A percentile compares a stretch with the other conserved stretches of the same genome.
Evolutionary conservation across 2,888 invertebrate genomes (phyloP).

Genomic region (Koerneria pararmatus): DNA sequence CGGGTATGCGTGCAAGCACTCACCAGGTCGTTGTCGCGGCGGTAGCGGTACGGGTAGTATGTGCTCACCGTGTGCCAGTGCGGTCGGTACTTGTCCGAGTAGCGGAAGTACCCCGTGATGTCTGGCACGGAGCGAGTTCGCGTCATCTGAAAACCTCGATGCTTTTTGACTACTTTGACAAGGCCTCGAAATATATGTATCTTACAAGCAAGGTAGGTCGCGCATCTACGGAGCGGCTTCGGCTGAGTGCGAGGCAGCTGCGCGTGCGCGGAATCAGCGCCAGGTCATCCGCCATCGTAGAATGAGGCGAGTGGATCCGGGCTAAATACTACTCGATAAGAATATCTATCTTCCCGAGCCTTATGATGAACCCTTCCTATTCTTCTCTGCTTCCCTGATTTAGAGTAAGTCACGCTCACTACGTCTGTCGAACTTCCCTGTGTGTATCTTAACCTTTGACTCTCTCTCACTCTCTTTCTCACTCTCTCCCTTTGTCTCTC

Average conservation of each 20-base stretch:
- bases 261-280: too few species aligned
- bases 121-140: constrained; percentile 46
- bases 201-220: not conserved
- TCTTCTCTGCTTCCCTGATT: too few species aligned
- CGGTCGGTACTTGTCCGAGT: constrained; percentile 43
- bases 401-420: too few species aligned
- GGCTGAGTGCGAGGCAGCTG: constrained; percentile 19
- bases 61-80: constrained; percentile 47
- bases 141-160: constrained; percentile 32
- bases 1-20: not conserved
- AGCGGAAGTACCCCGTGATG: constrained; percentile 40
- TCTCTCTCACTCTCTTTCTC: not conserved
- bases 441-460: constrained; percentile 1
- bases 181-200: too few species aligned
- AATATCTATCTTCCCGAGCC: too few species aligned
- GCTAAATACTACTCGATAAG: too few species aligned
- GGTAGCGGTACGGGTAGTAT: constrained; percentile 45
- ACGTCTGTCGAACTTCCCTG: too few species aligned
- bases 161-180: too few species aligned
- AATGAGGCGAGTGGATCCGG: too few species aligned
- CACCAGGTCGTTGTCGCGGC: constrained; percentile 45
- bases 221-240: not conserved
- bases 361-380: too few species aligned
- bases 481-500: not conserved
- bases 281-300: constrained; percentile 18